Base-by-base conservation (phyloP, 2,888 invertebrate genomes). In the Fragum whitleyi region DNA sequence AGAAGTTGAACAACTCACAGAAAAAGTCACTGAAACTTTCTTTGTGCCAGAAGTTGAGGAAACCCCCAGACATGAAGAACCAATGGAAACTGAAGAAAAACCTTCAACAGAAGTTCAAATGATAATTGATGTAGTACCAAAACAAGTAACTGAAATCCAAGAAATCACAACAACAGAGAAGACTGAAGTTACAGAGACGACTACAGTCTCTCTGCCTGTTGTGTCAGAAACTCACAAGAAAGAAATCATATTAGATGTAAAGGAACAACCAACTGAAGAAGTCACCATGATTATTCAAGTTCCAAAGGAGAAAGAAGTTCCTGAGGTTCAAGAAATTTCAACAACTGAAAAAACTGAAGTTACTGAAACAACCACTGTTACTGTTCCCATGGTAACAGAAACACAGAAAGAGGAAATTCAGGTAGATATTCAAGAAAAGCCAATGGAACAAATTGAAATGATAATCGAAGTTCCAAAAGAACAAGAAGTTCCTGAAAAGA, bases 231-330 rank as follows among this genome's bases (percentile, higher is more conserved):
- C 80, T 36, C 80, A 86, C 36, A 87, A 88, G 69, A 89, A 90
- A 62, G 90, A 90, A 65, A 81, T 90, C 29, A 86, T 86, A 26
- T 75, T 91, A 29, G 83, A 90, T 53, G 69, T 90, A 14, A 77
- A 86, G 61, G 86, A 86, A 61, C 85, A 88, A 71, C 89, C 90
- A 32, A 74, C 83, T 67, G 89, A 91, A 75, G 91, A 91, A 76
- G 88, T 91, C 39, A 85, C 90, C 59, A 81, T 92, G 23, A 82
- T 88, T 51, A 77, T 93, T 70, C 87, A 90, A 53, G 47, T 36
- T 14, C 65, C 81, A n/a, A 77, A 78, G 51, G 87, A 88, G 70
- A 83, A 86, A 57, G 80, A 89, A 74, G 79, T 87, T 19, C 81
- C 88, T 16, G 81, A 85, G 72, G 77, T 84, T 19, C 74, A 86